These are phyloP conservation scores for Siderastrea radians DNA, from an alignment of 92 coral and sea anemone genomes.

Conservation along the genomic window DNA sequence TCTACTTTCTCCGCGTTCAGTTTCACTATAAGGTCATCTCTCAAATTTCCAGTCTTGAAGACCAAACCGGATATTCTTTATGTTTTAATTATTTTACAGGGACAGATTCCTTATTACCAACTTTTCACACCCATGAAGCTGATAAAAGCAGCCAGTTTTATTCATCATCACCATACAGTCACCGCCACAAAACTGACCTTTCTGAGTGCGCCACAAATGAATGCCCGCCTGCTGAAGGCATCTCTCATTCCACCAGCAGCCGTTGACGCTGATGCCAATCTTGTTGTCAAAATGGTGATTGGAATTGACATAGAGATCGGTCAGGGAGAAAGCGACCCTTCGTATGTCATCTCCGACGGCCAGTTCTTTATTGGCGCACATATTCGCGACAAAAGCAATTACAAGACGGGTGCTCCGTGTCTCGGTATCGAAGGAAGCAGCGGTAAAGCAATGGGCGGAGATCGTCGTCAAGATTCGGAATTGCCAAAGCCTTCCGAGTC, in stretches of 20 bases:
- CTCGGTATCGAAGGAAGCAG: slow-evolving; percentile 1
- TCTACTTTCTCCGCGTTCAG: too few relatives aligned
- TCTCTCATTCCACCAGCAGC: slow-evolving; percentile 18
- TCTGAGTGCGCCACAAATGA: neutral
- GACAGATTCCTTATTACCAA: slow-evolving; percentile 68
- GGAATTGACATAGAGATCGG: slow-evolving; percentile 10
- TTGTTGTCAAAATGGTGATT: slow-evolving; percentile 3
- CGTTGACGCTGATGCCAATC: neutral
- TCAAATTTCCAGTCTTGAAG: neutral
- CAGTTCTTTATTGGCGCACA: slow-evolving; percentile 10
- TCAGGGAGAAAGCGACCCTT: slow-evolving; percentile 13
- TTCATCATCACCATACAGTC: slow-evolving; percentile 24
- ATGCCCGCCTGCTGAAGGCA: slow-evolving; percentile 10
- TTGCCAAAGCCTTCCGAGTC: slow-evolving; percentile 20
- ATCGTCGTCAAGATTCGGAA: neutral
- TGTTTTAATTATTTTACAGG: neutral
- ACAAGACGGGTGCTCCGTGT: neutral
- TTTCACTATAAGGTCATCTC: too few relatives aligned
- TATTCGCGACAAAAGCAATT: slow-evolving; percentile 16
- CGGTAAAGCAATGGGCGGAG: neutral
- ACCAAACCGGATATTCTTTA: neutral
- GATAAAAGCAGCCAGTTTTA: slow-evolving; percentile 11
- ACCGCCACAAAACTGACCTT: slow-evolving; percentile 6
- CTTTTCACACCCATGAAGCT: slow-evolving; percentile 32
- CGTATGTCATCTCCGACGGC: slow-evolving; percentile 23